Evolutionary conservation across 2,797 vertebrate species (phyloP).

Genomic region (Acanthurus lineatus): DNA sequence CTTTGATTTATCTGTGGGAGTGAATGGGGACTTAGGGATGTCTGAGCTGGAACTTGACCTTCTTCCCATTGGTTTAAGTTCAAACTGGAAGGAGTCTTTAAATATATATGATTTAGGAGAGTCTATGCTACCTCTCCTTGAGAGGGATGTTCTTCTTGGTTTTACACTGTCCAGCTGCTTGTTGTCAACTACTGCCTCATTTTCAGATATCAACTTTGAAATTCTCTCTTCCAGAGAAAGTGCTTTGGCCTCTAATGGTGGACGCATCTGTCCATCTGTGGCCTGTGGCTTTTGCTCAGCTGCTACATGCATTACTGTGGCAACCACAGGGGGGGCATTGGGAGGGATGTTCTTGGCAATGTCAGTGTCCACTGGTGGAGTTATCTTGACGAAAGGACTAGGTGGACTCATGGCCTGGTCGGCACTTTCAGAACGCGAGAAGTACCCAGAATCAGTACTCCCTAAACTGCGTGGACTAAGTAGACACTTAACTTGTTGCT

Average conservation of each 20-base stretch:
- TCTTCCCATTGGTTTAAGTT: conserved; percentile 95
- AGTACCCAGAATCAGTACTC: conserved; percentile 98
- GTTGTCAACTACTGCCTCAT: conserved; percentile 97
- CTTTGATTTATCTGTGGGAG: conserved; percentile 97
- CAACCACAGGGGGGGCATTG: conserved; percentile 77
- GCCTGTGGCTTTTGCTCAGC: conserved; percentile 85
- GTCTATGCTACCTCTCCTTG: conserved; percentile 97
- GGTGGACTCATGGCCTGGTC: conserved; percentile 97
- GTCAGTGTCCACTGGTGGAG: conserved; percentile 89
- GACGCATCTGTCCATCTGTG: conserved; percentile 90
- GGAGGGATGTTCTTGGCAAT: conserved; percentile 83
- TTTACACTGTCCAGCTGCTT: conserved; percentile 99
- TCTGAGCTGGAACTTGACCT: conserved; percentile 98
- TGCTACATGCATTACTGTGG: conserved; percentile 85
- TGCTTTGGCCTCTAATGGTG: conserved; percentile 93
- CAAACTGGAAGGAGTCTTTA: conserved; percentile 99
- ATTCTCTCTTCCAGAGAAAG: conserved; percentile 97
- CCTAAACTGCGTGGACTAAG: conserved; percentile 96
- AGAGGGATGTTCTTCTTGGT: conserved; percentile 97
- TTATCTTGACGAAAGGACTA: conserved; percentile 92
- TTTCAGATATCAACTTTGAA: conserved; percentile 98
- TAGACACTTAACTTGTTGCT: conserved; percentile 93
- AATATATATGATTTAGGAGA: conserved; percentile 99
- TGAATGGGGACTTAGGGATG: conserved; percentile 98
- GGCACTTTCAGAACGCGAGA: conserved; percentile 97